Evolutionary conservation across 1,140 invertebrate species (phyloP), one percentile per base, ranked within the genome.

Genomic region (Homalodisca vitripennis): DNA sequence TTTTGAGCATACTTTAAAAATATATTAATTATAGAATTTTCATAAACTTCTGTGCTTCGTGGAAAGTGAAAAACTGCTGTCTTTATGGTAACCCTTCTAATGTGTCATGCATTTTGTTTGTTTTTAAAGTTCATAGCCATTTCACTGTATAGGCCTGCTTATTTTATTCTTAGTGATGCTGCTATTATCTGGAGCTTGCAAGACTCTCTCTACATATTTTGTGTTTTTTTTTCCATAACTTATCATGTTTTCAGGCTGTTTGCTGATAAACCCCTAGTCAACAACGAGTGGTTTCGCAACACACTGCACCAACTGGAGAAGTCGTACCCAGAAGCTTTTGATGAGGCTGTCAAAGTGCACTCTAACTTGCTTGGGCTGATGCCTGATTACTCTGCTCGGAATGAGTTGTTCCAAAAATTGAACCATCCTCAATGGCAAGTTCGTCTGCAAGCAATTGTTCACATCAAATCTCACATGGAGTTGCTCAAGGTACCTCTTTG

Each of bases 241-340:
- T n/a, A n/a, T n/a, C n/a, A n/a, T n/a, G n/a, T 70, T 68, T 51
- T 31, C 51, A 68, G 67, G 32, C 2, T 68, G n/a, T 68, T 68
- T 32, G 46, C 55, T 2, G 55, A 62, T 3, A 34, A 17, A 68
- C 55, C 47, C 34, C 30, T 34, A 14, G 20, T 29, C 13, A 20
- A 1, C 31, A 60, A 32, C 17, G 34, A 60, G 14, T 86, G 85
- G 85, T 86, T 84, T 74, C 80, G 75, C 14, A 72, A 69, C 17
- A 84, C 78, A 75, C 76, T 84, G 14, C 83, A 78, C 74, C 79
- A 75, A 66, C 71, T 89, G 1, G 89, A 91, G 76, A 79, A 74
- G 60, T 84, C 85, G 63, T 91, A 91, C 78, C 87, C 90, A 0
- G 78, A 80, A 17, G 82, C 80, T 27, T 92, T 91, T 74, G 90